Evolutionary conservation across 2,113 vertebrate species (phyloP).

Genomic region (Gobius niger): DNA sequence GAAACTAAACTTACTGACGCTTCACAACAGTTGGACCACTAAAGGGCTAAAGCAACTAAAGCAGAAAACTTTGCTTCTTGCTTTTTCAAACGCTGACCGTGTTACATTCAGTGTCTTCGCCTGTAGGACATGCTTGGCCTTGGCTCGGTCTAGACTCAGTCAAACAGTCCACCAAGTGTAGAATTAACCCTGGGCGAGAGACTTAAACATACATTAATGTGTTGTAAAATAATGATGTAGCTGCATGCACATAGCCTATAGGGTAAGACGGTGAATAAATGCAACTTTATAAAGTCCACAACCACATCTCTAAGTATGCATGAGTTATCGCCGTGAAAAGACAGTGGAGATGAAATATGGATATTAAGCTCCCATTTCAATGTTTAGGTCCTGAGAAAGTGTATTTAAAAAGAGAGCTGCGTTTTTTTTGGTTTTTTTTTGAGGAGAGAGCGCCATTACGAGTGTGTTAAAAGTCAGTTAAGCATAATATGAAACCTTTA

Average conservation of each 20-base stretch:
- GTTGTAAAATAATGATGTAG: background rate
- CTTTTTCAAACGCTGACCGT: background rate
- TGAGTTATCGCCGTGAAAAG: background rate
- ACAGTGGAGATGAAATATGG: too few species aligned
- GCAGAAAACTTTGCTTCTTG: background rate
- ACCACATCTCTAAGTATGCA: background rate
- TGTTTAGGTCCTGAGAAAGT: too few species aligned
- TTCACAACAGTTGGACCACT: too few species aligned
- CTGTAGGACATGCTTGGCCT: background rate
- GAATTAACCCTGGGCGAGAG: background rate
- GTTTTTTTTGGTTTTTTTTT: too few species aligned
- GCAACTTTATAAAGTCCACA: background rate
- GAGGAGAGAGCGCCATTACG: too few species aligned
- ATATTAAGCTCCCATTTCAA: too few species aligned
- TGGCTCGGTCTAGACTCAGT: slow-evolving; percentile 1
- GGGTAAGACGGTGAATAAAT: background rate
- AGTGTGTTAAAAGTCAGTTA: too few species aligned
- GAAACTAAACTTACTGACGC: background rate
- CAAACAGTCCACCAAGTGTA: background rate
- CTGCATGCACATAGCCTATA: background rate
- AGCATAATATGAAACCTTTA: background rate
- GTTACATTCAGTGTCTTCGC: background rate
- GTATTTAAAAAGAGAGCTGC: too few species aligned
- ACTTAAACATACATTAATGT: background rate
- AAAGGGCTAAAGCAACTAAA: too few species aligned